Percentiles rank a stretch among this genome's conserved stretches.
phyloP scores from a whole-genome alignment of 2,888 invertebrate species.

The Mimumesa dahlbomi region DNA sequence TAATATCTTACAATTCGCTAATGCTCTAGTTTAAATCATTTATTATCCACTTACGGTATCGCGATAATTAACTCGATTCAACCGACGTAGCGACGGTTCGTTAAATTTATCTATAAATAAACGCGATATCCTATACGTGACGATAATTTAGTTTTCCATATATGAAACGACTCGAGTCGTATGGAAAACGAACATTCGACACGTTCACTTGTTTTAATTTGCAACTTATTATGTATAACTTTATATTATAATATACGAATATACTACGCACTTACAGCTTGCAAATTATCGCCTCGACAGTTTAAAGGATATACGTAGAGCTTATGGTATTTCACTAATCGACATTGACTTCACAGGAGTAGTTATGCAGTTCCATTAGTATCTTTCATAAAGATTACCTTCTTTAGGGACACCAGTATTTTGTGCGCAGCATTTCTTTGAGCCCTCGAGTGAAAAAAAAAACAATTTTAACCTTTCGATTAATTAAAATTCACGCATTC shows the following conservation, averaged over 20 bases:
- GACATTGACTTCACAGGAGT: conserved; percentile 79
- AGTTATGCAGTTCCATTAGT: conserved; percentile 64
- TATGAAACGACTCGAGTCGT: too few relatives aligned
- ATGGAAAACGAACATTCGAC: neutral
- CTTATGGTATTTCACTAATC: conserved; percentile 64
- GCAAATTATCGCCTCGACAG: conserved; percentile 13
- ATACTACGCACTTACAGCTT: conserved; percentile 16
- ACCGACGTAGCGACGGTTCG: too few relatives aligned
- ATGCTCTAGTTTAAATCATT: too few relatives aligned
- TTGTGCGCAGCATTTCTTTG: conserved; percentile 71
- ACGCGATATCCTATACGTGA: too few relatives aligned
- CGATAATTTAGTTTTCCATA: too few relatives aligned
- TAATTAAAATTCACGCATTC: too few relatives aligned
- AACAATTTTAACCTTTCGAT: too few relatives aligned
- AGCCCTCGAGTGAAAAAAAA: conserved; percentile 44
- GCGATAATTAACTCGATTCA: too few relatives aligned
- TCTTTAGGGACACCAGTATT: conserved; percentile 57
- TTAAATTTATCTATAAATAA: too few relatives aligned
- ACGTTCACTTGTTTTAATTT: neutral
- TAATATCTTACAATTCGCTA: too few relatives aligned
- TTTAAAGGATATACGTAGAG: conserved; percentile 9
- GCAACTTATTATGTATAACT: neutral
- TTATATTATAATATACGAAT: conserved; percentile 4
- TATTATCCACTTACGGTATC: too few relatives aligned
- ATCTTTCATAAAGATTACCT: conserved; percentile 56